Evolutionary conservation across 2,888 invertebrate species (phyloP).

Genomic region (Cantharis lateralis): DNA sequence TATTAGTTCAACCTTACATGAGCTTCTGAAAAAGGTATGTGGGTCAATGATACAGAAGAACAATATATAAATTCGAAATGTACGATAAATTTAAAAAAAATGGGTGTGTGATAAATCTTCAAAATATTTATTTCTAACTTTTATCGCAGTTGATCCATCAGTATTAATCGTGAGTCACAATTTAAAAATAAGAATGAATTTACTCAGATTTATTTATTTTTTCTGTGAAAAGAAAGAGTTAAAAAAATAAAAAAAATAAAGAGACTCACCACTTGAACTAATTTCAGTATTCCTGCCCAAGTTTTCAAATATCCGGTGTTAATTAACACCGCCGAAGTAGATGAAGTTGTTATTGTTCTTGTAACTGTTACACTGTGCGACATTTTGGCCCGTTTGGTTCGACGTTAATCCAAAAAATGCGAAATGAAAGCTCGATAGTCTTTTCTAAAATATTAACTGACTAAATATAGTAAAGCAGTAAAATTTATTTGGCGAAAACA

Average conservation of each 20-base stretch:
- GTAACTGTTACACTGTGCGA: constrained; percentile 89
- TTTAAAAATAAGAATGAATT: not conserved
- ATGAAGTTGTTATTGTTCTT: constrained; percentile 77
- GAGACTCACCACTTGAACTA: constrained; percentile 77
- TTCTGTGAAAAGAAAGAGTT: not conserved
- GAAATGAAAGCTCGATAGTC: not conserved
- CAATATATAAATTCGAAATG: not conserved
- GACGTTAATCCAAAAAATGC: not conserved
- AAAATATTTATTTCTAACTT: not conserved
- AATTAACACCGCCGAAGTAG: constrained; percentile 75
- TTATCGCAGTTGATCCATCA: not conserved
- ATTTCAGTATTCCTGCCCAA: constrained; percentile 77
- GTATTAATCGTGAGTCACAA: not conserved
- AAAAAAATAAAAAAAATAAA: not conserved
- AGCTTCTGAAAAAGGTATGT: constrained; percentile 3
- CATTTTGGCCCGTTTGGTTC: constrained; percentile 61
- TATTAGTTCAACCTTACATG: constrained; percentile 4
- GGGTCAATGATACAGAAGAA: constrained; percentile 14
- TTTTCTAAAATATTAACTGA: not conserved
- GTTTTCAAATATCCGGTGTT: constrained; percentile 83
- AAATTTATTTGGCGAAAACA: not conserved
- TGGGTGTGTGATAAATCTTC: not conserved
- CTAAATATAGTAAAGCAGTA: not conserved
- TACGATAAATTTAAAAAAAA: not conserved
- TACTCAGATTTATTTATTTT: not conserved